Evolutionary conservation across 1,140 invertebrate genomes (phyloP).

Genomic region (Drosophila triauraria): DNA sequence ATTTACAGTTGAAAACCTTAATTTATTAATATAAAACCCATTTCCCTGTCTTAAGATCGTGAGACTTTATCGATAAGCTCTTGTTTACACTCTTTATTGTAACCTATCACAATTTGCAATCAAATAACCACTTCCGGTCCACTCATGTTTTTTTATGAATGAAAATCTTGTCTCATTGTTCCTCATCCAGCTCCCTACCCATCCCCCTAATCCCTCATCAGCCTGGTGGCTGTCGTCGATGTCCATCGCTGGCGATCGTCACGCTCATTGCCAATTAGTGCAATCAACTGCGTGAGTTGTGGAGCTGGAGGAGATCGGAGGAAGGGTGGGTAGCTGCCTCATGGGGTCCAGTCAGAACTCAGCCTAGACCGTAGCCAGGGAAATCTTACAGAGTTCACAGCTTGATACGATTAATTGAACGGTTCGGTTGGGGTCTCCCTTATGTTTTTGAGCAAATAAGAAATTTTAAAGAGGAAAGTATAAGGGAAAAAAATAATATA

Average conservation of each 20-base stretch:
- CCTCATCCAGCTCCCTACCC: slow-evolving; percentile 32
- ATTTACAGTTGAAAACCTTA: no score
- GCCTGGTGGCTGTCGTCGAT: slow-evolving; percentile 4
- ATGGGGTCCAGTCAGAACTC: background rate
- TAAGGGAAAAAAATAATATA: background rate
- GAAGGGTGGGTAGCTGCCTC: background rate
- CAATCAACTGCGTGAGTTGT: slow-evolving; percentile 55
- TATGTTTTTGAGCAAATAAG: background rate
- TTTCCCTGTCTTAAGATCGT: background rate
- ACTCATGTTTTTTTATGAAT: slow-evolving; percentile 48
- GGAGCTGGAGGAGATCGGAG: background rate
- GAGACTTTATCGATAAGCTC: background rate
- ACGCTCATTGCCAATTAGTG: slow-evolving; percentile 72
- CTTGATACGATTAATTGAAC: slow-evolving; percentile 72
- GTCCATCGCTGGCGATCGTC: slow-evolving; percentile 42
- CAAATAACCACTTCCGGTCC: slow-evolving; percentile 64
- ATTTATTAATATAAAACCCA: background rate
- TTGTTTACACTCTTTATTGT: slow-evolving; percentile 18
- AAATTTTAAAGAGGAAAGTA: background rate
- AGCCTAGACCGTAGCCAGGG: slow-evolving; percentile 18
- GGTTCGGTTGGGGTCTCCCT: background rate
- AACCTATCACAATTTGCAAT: slow-evolving; percentile 53
- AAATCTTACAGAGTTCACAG: slow-evolving; percentile 76
- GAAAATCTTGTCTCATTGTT: slow-evolving; percentile 52
- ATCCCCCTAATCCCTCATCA: slow-evolving; percentile 53